Evolutionary conservation across 2,113 vertebrate genomes (phyloP).

Genomic region (Xenopus tropicalis): UCB_Xtro_10.0 CM004443.2:189229001-189229500

Average conservation of each 20-base stretch:
- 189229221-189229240: constrained; percentile 2
- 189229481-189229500: constrained; percentile 1
- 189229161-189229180: not conserved
- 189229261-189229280: constrained; percentile 24
- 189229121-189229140: no score
- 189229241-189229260: constrained; percentile 2
- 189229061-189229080: no score
- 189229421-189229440: constrained; percentile 25
- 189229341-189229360: constrained; percentile 41
- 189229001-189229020: no score
- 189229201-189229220: not conserved
- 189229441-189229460: constrained; percentile 40
- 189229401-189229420: constrained; percentile 36
- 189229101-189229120: no score
- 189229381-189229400: constrained; percentile 40
- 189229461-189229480: constrained; percentile 40
- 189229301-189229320: constrained; percentile 16
- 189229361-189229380: constrained; percentile 41
- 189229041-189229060: no score
- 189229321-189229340: constrained; percentile 27
- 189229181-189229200: not conserved
- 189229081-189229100: no score
- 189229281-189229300: constrained; percentile 11
- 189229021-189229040: no score
- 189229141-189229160: not conserved